phyloP scores from a whole-genome alignment of 2,888 invertebrate species.

The Leptinotarsa rubiginosa region DNA sequence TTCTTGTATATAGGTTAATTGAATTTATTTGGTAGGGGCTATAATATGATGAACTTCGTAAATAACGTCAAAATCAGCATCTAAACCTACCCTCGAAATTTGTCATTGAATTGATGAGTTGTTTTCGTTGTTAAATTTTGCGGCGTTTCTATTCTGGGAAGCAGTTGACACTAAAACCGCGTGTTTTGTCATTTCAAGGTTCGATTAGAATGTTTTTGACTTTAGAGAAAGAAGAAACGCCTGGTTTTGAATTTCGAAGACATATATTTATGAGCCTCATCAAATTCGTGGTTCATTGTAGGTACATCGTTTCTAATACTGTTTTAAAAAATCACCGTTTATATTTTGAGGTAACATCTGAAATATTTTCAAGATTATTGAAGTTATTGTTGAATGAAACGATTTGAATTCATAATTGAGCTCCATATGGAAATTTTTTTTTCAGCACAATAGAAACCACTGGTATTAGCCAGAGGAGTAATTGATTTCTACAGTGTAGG shows the following conservation, averaged over 20 bases:
- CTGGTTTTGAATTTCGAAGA: slow-evolving; percentile 57
- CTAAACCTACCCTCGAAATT: slow-evolving; percentile 14
- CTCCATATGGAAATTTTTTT: too few relatives aligned
- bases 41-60: background rate
- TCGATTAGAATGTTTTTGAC: slow-evolving; percentile 65
- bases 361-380: too few relatives aligned
- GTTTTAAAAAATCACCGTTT: too few relatives aligned
- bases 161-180: slow-evolving; percentile 37
- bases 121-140: slow-evolving; percentile 37
- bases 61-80: slow-evolving; percentile 27
- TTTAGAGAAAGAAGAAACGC: slow-evolving; percentile 49
- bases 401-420: too few relatives aligned
- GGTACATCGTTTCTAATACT: too few relatives aligned
- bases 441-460: too few relatives aligned
- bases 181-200: slow-evolving; percentile 52
- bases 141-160: slow-evolving; percentile 37
- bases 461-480: too few relatives aligned
- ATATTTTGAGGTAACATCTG: too few relatives aligned
- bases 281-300: too few relatives aligned
- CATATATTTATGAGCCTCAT: background rate
- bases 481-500: too few relatives aligned
- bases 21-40: background rate
- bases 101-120: slow-evolving; percentile 40
- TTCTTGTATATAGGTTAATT: slow-evolving; percentile 18
- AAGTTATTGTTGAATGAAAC: too few relatives aligned